Evolutionary conservation across 1,140 invertebrate genomes (phyloP), one percentile per base, ranked within the genome.

Genomic region (Drosophila mojavensis): DNA sequence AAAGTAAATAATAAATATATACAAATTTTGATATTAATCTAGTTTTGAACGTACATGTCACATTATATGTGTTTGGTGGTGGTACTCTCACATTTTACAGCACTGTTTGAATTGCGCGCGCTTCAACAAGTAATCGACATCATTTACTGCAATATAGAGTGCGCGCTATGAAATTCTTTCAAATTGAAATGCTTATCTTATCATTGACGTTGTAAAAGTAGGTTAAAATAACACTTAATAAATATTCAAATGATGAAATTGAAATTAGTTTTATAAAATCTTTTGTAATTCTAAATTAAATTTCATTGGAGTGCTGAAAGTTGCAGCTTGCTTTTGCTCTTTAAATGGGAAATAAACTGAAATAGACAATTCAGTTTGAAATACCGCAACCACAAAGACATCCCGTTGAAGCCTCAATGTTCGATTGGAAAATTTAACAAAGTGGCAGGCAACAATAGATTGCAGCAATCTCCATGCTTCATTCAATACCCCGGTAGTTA

Each of bases 381-480:
- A 60, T 59, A 48, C 41, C 70, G 45, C 39, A 66, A 69, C 59
- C 58, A 77, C 55, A 48, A 73, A 72, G 69, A 67, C 51, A 50
- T 56, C 48, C 48, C 54, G 59, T 41, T n/a, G 47, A 73, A 77
- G 54, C 59, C 56, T 43, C 51, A 79, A 69, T 60, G 56, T 70
- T 61, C 50, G 59, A 70, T 78, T 71, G 54, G 48, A 78, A 75
- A 78, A 75, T 65, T 81, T 30, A 75, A 78, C 70, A 79, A 81
- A 81, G 75, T 82, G 76, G 62, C 60, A 68, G 66, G 47, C 70
- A 64, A 81, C 70, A 81, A 81, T 78, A 81, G 66, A 78, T 71
- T 51, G 39, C 65, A 65, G 11, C 24, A 24, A 66, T 54, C 24
- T 43, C n/a, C n/a, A 53, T 53, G 24, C 53, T 33, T 50, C 26